Conservation (phyloP, 2,113 vertebrate genomes). For the Sapajus apella region DNA sequence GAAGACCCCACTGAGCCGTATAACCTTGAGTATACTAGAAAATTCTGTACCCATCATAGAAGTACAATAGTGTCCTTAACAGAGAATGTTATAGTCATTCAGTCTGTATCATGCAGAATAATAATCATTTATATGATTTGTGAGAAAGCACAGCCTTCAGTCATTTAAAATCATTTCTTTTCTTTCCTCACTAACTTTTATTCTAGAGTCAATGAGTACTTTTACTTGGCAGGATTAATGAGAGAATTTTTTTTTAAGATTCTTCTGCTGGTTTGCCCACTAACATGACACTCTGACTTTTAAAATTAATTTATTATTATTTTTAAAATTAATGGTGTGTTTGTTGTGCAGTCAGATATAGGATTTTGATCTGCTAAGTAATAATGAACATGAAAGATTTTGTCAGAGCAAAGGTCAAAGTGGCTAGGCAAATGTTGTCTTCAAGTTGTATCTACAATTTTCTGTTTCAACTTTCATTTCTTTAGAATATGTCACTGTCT, state of each 20-base stretch:
- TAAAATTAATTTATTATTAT: constrained; percentile 35
- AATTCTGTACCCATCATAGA: constrained; percentile 12
- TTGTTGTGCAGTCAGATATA: background rate
- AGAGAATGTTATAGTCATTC: constrained; percentile 39
- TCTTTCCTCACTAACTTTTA: constrained; percentile 46
- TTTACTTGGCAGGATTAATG: constrained; percentile 43
- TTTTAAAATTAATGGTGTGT: background rate
- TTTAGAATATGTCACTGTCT: background rate
- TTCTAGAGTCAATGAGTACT: constrained; percentile 54
- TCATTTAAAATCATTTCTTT: constrained; percentile 64
- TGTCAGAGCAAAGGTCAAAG: constrained; percentile 27
- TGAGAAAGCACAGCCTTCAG: constrained; percentile 24
- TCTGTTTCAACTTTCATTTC: background rate
- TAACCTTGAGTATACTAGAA: constrained; percentile 6
- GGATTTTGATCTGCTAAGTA: constrained; percentile 24
- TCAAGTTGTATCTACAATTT: background rate
- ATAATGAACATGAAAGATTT: background rate
- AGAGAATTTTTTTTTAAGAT: background rate
- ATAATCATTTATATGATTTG: constrained; percentile 37
- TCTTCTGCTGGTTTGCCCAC: background rate
- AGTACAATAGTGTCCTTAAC: constrained; percentile 30
- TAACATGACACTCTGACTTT: background rate
- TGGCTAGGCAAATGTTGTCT: constrained; percentile 24
- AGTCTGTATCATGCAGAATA: background rate
- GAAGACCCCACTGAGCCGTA: background rate